Conservation (phyloP, 2,888 invertebrate species). For the Harpagoxenus sublaevis region DNA sequence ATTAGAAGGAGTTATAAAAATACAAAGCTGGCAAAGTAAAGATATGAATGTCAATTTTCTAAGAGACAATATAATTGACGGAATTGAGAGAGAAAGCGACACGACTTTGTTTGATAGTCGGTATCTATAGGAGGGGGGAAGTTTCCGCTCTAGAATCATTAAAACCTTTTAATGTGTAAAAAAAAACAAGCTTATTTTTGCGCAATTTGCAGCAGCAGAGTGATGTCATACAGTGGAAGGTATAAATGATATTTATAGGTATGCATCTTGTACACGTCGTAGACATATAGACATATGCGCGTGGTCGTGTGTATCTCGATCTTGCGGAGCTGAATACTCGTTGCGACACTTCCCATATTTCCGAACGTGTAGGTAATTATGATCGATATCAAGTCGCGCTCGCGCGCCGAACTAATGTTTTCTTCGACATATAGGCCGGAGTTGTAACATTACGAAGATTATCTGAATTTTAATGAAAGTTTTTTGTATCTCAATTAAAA, state of each 20-base stretch:
- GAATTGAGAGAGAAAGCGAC: constrained; percentile 10
- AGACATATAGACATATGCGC: not conserved
- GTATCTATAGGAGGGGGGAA: no score
- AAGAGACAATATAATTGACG: not conserved
- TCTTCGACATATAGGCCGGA: not conserved
- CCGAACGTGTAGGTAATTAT: constrained; percentile 55
- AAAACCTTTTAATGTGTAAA: not conserved
- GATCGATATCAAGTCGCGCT: constrained; percentile 66
- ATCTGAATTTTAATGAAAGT: not conserved
- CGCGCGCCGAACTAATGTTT: constrained; percentile 28
- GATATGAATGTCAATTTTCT: not conserved
- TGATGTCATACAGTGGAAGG: constrained; percentile 6
- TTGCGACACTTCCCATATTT: constrained; percentile 73
- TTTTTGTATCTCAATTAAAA: not conserved
- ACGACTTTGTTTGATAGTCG: not conserved
- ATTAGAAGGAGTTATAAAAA: not conserved
- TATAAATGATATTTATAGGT: constrained; percentile 3
- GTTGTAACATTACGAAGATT: not conserved
- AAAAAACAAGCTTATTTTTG: constrained; percentile 23
- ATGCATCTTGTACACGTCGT: constrained; percentile 30
- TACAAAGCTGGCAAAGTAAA: not conserved
- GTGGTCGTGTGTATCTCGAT: constrained; percentile 43
- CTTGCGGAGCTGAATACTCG: constrained; percentile 21
- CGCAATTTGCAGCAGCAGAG: not conserved
- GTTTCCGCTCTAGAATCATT: constrained; percentile 1